Evolutionary conservation across 1,140 invertebrate genomes (phyloP), one percentile per base, ranked within the genome.

Genomic region (Drosophila baimaii): DNA sequence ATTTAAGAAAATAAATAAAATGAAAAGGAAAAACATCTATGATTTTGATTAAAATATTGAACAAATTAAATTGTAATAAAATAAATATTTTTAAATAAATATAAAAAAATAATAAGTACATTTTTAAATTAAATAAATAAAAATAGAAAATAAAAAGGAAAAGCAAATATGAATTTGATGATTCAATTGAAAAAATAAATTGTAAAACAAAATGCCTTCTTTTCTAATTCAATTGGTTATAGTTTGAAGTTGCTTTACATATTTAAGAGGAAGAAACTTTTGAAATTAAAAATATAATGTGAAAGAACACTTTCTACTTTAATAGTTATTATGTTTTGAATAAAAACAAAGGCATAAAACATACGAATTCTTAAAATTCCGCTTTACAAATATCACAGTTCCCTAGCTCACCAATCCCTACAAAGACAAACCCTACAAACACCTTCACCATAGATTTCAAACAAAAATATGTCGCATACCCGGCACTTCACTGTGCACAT

Each of bases 381-480:
- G 5, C 7, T 37, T 6, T 1, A n/a, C 5, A 37, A 37, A 1
- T 5, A 15, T 52, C 17, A 33, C 29, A 52, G 15, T 52, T 52
- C 5, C 19, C 19, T 25, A 13, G 29, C 47, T 27, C 7, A 55
- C 8, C 29, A 52, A 52, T 21, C 29, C 49, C 23, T 33, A n/a
- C n/a, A n/a, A n/a, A n/a, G n/a, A n/a, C n/a, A 46, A 46, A 31
- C 13, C 41, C 25, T 33, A 39, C 5, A 39, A 19, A 7, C 3
- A 47, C 78, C 79, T 3, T 49, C 77, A 80, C 54, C 81, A 47
- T 37, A n/a, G 31, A 44, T 15, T 43, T 12, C n/a, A 49, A 6
- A 63, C 5, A 62, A 65, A 44, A 46, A 35, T 13, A 15, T 55
- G 21, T 54, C n/a, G 71, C 79, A 80, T 86, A 86, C 83, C 83